These are phyloP conservation scores for Orestias chungarensis DNA, from an alignment of 2,797 vertebrate species.

Conservation along the genomic window DNA sequence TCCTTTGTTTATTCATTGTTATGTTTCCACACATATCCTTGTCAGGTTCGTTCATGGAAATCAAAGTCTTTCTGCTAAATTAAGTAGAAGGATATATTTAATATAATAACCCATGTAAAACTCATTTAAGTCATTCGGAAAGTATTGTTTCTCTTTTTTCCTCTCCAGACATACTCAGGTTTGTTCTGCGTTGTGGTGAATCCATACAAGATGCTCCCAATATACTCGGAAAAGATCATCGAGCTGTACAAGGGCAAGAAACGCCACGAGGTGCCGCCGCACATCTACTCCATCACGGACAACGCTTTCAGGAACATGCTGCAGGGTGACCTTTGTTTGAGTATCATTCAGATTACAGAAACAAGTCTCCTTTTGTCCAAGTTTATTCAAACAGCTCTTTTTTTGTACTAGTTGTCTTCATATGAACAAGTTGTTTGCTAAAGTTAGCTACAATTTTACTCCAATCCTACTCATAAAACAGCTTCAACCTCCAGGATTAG, in stretches of 20 bases:
- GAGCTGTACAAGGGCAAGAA: slow-evolving; percentile 99
- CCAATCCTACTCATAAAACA: neutral
- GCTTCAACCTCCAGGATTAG: neutral
- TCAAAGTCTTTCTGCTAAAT: no score
- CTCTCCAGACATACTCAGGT: slow-evolving; percentile 91
- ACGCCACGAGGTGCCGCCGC: slow-evolving; percentile 94
- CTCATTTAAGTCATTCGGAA: neutral
- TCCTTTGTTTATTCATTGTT: neutral
- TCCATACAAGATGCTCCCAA: slow-evolving; percentile 96
- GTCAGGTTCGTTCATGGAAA: neutral
- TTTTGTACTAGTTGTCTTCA: neutral
- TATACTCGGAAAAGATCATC: slow-evolving; percentile 96
- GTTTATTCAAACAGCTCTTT: neutral
- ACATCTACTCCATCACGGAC: slow-evolving; percentile 97
- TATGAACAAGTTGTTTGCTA: neutral
- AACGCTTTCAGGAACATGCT: slow-evolving; percentile 98
- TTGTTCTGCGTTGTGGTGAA: slow-evolving; percentile 98
- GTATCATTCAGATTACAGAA: neutral
- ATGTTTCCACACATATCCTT: neutral
- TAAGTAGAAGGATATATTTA: neutral
- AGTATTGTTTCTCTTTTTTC: neutral
- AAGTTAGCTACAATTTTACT: neutral
- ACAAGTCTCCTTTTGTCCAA: neutral
- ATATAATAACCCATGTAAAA: neutral
- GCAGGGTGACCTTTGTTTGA: slow-evolving; percentile 82